Evolutionary conservation across 1,140 invertebrate genomes (phyloP).

Genomic region (Papilio dardanus): DNA sequence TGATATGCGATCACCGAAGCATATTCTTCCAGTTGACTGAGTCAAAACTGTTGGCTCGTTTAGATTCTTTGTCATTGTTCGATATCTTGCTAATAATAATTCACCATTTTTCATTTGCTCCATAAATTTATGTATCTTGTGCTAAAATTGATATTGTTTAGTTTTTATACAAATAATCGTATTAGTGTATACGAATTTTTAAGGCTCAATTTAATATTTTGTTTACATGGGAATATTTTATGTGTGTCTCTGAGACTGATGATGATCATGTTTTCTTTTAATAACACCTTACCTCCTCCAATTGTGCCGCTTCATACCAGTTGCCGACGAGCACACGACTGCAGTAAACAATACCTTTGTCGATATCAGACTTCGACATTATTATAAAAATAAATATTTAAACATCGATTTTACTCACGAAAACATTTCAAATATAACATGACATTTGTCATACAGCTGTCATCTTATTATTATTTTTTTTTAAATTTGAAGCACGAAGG

Average conservation of each 20-base stretch:
- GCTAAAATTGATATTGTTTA: constrained; percentile 46
- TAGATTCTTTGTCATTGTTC: constrained; percentile 72
- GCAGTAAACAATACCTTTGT: constrained; percentile 73
- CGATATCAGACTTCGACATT: constrained; percentile 58
- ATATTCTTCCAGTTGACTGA: constrained; percentile 61
- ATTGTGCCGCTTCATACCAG: constrained; percentile 71
- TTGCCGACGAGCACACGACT: constrained; percentile 71
- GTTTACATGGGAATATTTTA: too few relatives aligned
- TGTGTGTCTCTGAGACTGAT: too few relatives aligned
- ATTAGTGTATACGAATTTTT: too few relatives aligned
- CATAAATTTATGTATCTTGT: constrained; percentile 67
- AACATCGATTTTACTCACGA: background rate
- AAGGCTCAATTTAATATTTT: too few relatives aligned
- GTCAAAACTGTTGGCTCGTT: constrained; percentile 66
- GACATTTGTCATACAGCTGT: background rate
- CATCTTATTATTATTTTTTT: constrained; percentile 3
- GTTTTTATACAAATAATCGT: too few relatives aligned
- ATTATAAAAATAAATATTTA: constrained; percentile 27
- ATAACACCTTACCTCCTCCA: constrained; percentile 64
- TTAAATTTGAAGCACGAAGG: background rate
- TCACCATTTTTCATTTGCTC: constrained; percentile 74
- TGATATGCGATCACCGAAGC: constrained; percentile 67
- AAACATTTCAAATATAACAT: constrained; percentile 10
- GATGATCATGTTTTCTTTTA: background rate
- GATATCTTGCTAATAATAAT: constrained; percentile 68